Conservation (phyloP, 2,797 vertebrate genomes). For the Leptodactylus fallax region DNA sequence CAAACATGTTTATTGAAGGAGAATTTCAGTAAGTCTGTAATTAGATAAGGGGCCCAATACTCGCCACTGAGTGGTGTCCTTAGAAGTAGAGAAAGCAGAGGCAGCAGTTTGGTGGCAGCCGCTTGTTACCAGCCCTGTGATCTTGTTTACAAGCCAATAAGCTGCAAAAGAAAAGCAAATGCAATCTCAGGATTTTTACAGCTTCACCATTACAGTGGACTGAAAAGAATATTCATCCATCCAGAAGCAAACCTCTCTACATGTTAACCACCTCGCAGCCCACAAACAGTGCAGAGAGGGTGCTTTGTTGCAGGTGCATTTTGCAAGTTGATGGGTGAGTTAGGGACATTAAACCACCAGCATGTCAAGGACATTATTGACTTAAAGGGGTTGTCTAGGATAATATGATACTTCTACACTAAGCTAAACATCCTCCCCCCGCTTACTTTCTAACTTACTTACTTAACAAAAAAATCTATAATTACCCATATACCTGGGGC, state of each 20-base stretch:
- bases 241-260: background rate
- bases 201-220: background rate
- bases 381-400: too few species aligned
- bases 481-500: too few species aligned
- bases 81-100: slow-evolving; percentile 41
- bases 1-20: slow-evolving; percentile 26
- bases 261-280: background rate
- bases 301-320: too few species aligned
- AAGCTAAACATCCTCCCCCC: too few species aligned
- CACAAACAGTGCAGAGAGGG: background rate
- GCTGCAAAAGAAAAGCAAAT: slow-evolving; percentile 42
- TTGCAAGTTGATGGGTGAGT: too few species aligned
- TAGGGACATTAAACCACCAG: too few species aligned
- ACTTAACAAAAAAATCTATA: too few species aligned
- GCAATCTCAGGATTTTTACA: slow-evolving; percentile 39
- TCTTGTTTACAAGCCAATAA: slow-evolving; percentile 56
- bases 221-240: background rate
- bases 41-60: slow-evolving; percentile 51
- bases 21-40: slow-evolving; percentile 33
- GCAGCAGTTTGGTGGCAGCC: slow-evolving; percentile 40
- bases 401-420: too few species aligned
- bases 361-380: too few species aligned
- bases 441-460: too few species aligned
- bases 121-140: slow-evolving; percentile 40
- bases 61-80: slow-evolving; percentile 15